Evolutionary conservation across 1,140 invertebrate genomes (phyloP).

Genomic region (Cotesia vestalis): DNA sequence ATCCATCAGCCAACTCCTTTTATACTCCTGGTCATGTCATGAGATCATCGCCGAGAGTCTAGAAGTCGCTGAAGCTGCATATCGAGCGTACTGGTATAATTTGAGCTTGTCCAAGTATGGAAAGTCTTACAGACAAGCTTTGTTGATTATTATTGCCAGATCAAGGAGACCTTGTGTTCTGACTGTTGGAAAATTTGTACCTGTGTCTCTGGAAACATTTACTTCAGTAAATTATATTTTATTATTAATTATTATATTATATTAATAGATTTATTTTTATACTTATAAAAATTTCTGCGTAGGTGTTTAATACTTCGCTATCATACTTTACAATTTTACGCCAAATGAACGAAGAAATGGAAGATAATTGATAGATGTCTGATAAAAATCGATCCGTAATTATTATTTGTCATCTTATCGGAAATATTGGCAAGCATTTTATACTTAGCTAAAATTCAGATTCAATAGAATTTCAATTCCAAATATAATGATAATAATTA

Average conservation of each 20-base stretch:
- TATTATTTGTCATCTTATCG: no score
- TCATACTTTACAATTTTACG: slow-evolving; percentile 48
- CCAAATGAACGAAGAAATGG: slow-evolving; percentile 26
- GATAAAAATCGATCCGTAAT: no score
- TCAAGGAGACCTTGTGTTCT: slow-evolving; percentile 42
- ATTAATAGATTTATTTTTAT: not conserved
- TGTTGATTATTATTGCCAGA: slow-evolving; percentile 40
- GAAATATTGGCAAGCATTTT: no score
- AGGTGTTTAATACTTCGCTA: slow-evolving; percentile 45
- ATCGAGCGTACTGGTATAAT: slow-evolving; percentile 44
- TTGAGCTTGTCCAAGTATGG: slow-evolving; percentile 24
- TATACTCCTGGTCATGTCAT: slow-evolving; percentile 47
- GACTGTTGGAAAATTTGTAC: slow-evolving; percentile 46
- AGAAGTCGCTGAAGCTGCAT: slow-evolving; percentile 41
- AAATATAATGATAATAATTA: no score
- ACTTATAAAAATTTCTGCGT: slow-evolving; percentile 19
- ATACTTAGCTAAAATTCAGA: no score
- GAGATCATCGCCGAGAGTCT: slow-evolving; percentile 43
- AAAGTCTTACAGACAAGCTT: slow-evolving; percentile 38
- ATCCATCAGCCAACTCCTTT: slow-evolving; percentile 40
- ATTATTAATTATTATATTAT: slow-evolving; percentile 4
- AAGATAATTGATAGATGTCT: no score
- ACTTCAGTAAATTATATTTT: slow-evolving; percentile 37
- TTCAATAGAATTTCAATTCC: no score
- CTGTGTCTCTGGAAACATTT: slow-evolving; percentile 44